phyloP scores from a whole-genome alignment of 2,113 vertebrate genomes.

The Colossoma macropomum region DNA sequence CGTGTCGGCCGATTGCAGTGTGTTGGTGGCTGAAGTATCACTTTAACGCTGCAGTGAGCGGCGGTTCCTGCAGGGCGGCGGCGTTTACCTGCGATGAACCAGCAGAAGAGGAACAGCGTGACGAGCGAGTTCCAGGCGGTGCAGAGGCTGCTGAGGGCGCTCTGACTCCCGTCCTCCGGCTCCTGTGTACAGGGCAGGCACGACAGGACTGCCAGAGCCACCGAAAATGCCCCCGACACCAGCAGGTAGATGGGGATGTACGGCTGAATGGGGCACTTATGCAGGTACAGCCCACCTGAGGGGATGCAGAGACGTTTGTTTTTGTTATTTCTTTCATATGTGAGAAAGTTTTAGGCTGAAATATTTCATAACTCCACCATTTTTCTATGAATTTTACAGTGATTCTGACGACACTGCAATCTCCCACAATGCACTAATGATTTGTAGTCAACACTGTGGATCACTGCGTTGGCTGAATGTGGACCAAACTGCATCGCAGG shows the following conservation, averaged over 20 bases:
- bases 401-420: too few species aligned
- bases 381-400: too few species aligned
- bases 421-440: too few species aligned
- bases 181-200: conserved; percentile 58
- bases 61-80: neutral
- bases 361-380: too few species aligned
- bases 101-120: conserved; percentile 64
- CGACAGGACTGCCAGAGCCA: conserved; percentile 49
- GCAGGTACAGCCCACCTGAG: conserved; percentile 55
- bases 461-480: too few species aligned
- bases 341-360: too few species aligned
- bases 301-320: neutral
- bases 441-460: too few species aligned
- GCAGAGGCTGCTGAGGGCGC: conserved; percentile 50
- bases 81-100: conserved; percentile 63
- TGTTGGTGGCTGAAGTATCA: neutral
- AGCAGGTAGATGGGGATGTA: conserved; percentile 65
- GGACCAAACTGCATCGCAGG: too few species aligned
- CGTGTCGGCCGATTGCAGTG: too few species aligned
- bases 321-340: too few species aligned
- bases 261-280: conserved; percentile 50
- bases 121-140: conserved; percentile 62
- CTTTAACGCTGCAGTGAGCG: neutral
- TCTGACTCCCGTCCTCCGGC: conserved; percentile 43
- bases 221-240: conserved; percentile 55